These are phyloP conservation scores for Periphyllus acericola DNA, from an alignment of 2,888 invertebrate species.

Conservation along the genomic window DNA sequence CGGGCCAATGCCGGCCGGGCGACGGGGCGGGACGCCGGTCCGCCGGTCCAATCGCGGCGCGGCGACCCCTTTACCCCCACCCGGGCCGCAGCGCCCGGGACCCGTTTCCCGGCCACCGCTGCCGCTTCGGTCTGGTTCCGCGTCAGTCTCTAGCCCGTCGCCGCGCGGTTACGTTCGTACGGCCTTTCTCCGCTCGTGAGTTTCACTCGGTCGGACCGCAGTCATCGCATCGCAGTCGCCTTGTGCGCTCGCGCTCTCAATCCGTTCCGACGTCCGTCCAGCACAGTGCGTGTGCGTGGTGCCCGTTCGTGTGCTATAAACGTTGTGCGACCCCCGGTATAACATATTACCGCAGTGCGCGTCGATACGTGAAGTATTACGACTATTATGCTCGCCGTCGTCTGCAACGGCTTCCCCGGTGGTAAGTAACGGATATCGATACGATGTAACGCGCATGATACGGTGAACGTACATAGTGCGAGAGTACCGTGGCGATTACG, in stretches of 20 bases:
- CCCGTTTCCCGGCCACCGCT: constrained; percentile 51
- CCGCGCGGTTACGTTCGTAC: background rate
- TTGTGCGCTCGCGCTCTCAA: background rate
- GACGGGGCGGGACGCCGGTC: constrained; percentile 39
- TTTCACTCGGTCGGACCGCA: background rate
- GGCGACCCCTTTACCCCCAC: constrained; percentile 34
- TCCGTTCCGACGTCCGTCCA: background rate
- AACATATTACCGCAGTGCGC: background rate
- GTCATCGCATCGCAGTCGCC: background rate
- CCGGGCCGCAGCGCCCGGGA: background rate
- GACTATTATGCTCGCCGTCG: background rate
- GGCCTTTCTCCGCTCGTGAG: constrained; percentile 24
- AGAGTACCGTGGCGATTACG: no score
- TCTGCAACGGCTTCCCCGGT: no score
- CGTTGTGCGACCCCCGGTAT: no score
- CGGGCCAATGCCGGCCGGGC: constrained; percentile 46
- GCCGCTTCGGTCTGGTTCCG: constrained; percentile 14
- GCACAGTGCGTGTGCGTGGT: background rate
- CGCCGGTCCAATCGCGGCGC: constrained; percentile 39
- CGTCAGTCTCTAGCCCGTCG: constrained; percentile 52
- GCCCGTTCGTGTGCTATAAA: no score
- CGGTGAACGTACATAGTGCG: no score
- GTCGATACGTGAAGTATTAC: background rate
- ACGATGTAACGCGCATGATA: no score
- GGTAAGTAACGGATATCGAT: no score